Percentiles rank a stretch among this genome's conserved stretches.
These are phyloP conservation scores for Mesocricetus auratus DNA, from an alignment of 2,113 vertebrate genomes.

Conservation along the genomic window DNA sequence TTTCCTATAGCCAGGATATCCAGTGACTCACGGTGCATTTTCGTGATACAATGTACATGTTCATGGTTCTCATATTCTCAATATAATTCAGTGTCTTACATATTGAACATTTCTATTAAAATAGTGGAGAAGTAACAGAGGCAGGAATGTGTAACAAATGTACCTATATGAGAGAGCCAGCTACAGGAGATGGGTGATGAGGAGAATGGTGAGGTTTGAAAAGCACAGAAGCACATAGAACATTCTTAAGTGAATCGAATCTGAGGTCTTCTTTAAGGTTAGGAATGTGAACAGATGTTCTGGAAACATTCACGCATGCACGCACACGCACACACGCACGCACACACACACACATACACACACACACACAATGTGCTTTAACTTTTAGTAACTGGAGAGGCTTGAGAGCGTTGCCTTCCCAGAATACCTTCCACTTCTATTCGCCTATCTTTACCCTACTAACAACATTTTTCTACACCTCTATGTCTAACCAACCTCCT, in stretches of 20 bases:
- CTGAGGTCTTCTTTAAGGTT: not conserved
- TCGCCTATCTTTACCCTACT: not conserved
- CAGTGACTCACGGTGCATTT: not conserved
- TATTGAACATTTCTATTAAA: not conserved
- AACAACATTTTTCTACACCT: not conserved
- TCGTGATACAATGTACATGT: not conserved
- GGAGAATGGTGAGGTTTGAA: not conserved
- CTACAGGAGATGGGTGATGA: not conserved
- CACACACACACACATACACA: not conserved
- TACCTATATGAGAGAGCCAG: not conserved
- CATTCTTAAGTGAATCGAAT: constrained; percentile 17
- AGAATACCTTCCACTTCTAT: not conserved
- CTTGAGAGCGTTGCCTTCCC: not conserved
- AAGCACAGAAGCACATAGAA: not conserved
- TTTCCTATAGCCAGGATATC: not conserved
- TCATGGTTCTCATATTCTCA: not conserved
- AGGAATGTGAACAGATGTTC: too few relatives aligned
- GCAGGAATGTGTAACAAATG: not conserved
- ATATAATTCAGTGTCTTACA: not conserved
- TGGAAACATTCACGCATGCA: not conserved
- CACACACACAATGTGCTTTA: not conserved
- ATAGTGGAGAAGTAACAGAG: not conserved
- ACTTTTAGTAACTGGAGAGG: not conserved
- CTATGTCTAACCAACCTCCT: not conserved
- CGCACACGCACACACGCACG: not conserved